Evolutionary conservation across 2,113 vertebrate species (phyloP).

Genomic region (Willisornis vidua): DNA sequence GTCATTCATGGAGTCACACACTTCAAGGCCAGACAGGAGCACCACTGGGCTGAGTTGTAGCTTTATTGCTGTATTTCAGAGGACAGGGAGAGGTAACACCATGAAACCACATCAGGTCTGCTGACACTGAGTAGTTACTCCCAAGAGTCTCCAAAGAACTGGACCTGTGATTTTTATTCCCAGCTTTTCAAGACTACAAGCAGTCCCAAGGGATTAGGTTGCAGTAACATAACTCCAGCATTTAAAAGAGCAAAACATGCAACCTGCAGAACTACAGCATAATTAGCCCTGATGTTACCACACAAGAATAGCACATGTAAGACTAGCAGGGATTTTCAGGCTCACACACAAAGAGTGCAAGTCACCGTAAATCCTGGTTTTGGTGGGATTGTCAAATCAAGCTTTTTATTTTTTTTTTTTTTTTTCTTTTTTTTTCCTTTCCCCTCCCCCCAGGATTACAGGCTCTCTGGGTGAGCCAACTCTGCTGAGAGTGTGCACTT

Average conservation of each 20-base stretch:
- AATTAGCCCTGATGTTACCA: not conserved
- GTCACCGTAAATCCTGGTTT: not conserved
- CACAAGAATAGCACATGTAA: not conserved
- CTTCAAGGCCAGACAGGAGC: not conserved
- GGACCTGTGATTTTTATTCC: not conserved
- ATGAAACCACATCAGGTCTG: not conserved
- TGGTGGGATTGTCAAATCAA: not conserved
- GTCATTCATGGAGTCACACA: rapidly evolving
- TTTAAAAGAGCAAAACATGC: not conserved
- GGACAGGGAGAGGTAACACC: not conserved
- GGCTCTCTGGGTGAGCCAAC: not conserved
- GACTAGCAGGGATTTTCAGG: not conserved
- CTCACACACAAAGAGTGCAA: not conserved
- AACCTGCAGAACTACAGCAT: not conserved
- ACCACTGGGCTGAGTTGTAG: not conserved
- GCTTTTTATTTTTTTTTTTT: not conserved
- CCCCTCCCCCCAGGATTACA: not conserved
- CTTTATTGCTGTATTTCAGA: not conserved
- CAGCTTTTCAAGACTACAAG: not conserved
- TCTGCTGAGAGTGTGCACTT: not conserved
- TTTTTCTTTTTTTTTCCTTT: no score
- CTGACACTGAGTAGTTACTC: no score
- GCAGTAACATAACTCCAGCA: not conserved
- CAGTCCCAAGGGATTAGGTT: not conserved
- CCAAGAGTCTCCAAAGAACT: not conserved